These are phyloP conservation scores for Pristiophorus japonicus DNA, from an alignment of 2,113 vertebrate genomes.

Conservation along the genomic window DNA sequence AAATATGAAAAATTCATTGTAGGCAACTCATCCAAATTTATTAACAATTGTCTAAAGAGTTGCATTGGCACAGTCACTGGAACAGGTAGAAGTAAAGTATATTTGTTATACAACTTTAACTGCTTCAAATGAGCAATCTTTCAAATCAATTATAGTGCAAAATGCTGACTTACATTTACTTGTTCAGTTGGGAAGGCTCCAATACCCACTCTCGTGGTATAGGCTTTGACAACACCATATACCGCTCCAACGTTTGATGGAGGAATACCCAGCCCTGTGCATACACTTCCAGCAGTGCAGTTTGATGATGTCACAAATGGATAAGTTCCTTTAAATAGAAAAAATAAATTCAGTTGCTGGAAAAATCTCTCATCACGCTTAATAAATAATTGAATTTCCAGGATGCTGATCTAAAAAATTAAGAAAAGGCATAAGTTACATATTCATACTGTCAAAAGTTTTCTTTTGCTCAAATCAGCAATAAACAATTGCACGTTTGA, in stretches of 20 bases:
- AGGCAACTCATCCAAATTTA: background rate
- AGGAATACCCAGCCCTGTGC: conserved; percentile 87
- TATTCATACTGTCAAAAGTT: background rate
- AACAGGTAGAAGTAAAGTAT: background rate
- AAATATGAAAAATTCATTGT: background rate
- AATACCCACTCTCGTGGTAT: conserved; percentile 90
- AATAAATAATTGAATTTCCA: background rate
- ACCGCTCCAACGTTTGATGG: conserved; percentile 86
- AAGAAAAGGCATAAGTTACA: background rate
- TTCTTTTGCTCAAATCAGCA: background rate
- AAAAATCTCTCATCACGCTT: background rate
- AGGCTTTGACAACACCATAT: conserved; percentile 90
- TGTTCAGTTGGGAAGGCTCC: conserved; percentile 95
- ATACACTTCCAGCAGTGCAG: conserved; percentile 88
- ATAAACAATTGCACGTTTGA: background rate
- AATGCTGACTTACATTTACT: conserved; percentile 72
- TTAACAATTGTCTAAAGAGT: background rate
- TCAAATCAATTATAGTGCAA: background rate
- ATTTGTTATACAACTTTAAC: background rate
- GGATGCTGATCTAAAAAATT: background rate
- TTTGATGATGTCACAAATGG: conserved; percentile 97
- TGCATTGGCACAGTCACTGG: background rate
- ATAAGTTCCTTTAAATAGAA: conserved; percentile 72
- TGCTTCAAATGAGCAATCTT: background rate
- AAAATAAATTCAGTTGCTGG: background rate